Evolutionary conservation across 2,888 invertebrate genomes (phyloP), one percentile per base, ranked within the genome.

Genomic region (Cryptosula pallasiana): DNA sequence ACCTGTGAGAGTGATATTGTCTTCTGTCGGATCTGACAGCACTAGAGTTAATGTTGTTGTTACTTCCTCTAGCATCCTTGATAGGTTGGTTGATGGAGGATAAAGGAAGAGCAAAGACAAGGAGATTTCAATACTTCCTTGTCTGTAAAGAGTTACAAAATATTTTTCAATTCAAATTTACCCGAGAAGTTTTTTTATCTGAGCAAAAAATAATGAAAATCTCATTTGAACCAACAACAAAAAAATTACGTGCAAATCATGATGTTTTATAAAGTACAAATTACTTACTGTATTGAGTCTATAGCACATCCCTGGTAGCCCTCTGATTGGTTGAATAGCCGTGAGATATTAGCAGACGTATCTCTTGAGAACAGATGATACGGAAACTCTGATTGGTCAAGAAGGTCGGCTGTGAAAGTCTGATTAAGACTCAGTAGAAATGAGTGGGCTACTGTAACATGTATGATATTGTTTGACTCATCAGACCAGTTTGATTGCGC

Each of bases 91-190:
- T n/a, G 32, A 16, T 25, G 25, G 9, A 9, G 63, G 20, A 27
- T 63, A 63, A 16, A 25, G 20, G 63, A 63, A 63, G 5, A 63
- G 63, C 32, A 63, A 16, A n/a, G 63, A 63, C 25, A 63, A 9
- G 34, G 27, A 29, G 1, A 63, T 34, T 3, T 32, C 32, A 13
- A 63, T 63, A 63, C 63, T 63, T 32, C 63, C 63, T 32, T 63
- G 5, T 34, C 63, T 63, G n/a, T 13, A 63, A 63, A 20, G n/a
- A n/a, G n/a, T n/a, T n/a, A n/a, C n/a, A n/a, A n/a, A n/a, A n/a
- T n/a, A n/a, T n/a, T n/a, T n/a, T n/a, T n/a, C n/a, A n/a, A n/a
- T n/a, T n/a, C n/a, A n/a, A n/a, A n/a, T n/a, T n/a, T n/a, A n/a
- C n/a, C n/a, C n/a, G n/a, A n/a, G n/a, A n/a, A n/a, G n/a, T n/a